Evolutionary conservation across 2,797 vertebrate species (phyloP), one percentile per base, ranked within the genome.

Genomic region (Eupleurogrammus muticus): DNA sequence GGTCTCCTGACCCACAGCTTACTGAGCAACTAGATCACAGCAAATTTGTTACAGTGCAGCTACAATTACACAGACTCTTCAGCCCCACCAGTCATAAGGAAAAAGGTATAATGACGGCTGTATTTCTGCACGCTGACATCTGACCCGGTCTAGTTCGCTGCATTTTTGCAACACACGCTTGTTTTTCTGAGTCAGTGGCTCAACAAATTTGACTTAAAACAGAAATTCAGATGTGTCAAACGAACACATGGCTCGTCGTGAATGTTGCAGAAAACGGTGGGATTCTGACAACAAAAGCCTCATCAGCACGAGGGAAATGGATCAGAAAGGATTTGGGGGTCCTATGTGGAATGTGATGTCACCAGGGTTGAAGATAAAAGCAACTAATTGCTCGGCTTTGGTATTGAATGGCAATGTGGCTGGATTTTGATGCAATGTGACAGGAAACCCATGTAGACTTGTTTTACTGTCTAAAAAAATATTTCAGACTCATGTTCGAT

Each of bases 311-410:
- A 85, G 75, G 75, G 75, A 91, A 82, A 81, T 84, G 56, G 84
- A 75, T 86, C 80, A 83, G 80, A 52, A 16, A 19, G 80, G 82
- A 86, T 88, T 87, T 78, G 85, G 77, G 87, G 71, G 51, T 87
- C 88, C 80, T 80, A 64, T 13, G 66, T 80, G 90, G 90, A 93
- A 92, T 87, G 85, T 83, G 77, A 87, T 84, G 89, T 82, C 66
- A 83, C 67, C 77, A 71, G 69, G 76, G 77, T 84, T 89, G 61
- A 52, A 90, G 80, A 92, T 93, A 85, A 92, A 93, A 94, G 82
- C 21, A 65, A 86, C 75, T 92, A 91, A 93, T 92, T 92, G 88
- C 84, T 90, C 19, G 46, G 74, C 83, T 70, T 59, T 88, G 73
- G 66, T 80, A 59, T 34, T 88, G 73, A 91, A 89, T 77, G 74